Conservation (phyloP, 1,140 invertebrate genomes). For the Bombyx mandarina region DNA sequence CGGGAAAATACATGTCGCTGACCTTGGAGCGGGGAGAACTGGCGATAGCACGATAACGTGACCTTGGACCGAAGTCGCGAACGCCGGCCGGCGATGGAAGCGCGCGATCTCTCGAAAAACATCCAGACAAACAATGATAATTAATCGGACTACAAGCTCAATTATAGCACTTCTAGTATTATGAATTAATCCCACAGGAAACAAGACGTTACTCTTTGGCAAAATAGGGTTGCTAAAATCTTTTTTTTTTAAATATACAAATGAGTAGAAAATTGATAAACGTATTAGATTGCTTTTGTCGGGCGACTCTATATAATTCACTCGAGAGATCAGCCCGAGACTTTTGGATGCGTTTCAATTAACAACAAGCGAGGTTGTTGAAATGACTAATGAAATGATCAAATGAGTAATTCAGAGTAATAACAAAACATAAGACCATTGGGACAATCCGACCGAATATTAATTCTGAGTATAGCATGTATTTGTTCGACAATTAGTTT, state of each 20-base stretch:
- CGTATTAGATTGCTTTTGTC: too few species aligned
- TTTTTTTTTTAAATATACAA: too few species aligned
- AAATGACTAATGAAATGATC: conserved; percentile 52
- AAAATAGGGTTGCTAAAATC: too few species aligned
- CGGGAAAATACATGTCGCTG: conserved; percentile 4
- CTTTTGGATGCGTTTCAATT: conserved; percentile 53
- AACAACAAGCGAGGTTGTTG: conserved; percentile 42
- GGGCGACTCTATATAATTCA: too few species aligned
- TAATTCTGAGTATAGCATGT: too few species aligned
- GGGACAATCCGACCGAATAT: too few species aligned
- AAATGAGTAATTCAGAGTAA: too few species aligned
- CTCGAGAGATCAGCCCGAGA: conserved; percentile 10
- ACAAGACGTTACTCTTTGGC: conserved; percentile 8
- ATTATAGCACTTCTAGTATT: conserved; percentile 26
- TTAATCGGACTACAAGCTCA: conserved; percentile 35
- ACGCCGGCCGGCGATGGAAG: conserved; percentile 56
- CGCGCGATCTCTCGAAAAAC: conserved; percentile 48
- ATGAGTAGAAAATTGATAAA: too few species aligned
- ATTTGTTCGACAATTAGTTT: too few species aligned
- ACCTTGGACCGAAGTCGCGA: conserved; percentile 57
- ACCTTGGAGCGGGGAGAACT: conserved; percentile 43
- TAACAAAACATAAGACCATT: too few species aligned
- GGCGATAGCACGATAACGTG: conserved; percentile 64
- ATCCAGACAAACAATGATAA: conserved; percentile 55
- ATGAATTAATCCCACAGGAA: not conserved